Conservation (phyloP, 2,113 vertebrate genomes). For the Tupaia chinensis region DNA sequence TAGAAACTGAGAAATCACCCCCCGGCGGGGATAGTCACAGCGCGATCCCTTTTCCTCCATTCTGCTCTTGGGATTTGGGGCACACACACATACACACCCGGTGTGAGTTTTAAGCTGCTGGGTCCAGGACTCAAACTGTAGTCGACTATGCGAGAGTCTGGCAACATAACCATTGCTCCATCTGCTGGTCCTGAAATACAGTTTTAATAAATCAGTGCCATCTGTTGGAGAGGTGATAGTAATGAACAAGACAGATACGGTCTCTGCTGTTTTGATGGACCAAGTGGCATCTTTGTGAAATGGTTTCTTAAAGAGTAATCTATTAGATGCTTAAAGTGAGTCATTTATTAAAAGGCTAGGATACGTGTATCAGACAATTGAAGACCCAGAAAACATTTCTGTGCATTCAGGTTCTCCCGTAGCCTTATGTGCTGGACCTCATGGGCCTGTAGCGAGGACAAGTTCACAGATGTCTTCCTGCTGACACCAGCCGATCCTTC, state of each 20-base stretch:
- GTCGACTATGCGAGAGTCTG: too few relatives aligned
- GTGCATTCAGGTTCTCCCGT: neutral
- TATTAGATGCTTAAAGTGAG: neutral
- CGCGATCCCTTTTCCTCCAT: too few relatives aligned
- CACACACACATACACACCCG: too few relatives aligned
- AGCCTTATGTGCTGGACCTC: neutral
- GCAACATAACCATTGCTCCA: too few relatives aligned
- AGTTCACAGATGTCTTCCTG: neutral
- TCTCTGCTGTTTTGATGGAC: neutral
- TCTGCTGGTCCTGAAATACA: neutral
- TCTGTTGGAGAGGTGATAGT: neutral
- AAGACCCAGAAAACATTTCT: neutral
- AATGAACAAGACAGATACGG: neutral
- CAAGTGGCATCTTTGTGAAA: neutral
- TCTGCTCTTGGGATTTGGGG: too few relatives aligned
- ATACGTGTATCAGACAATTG: neutral
- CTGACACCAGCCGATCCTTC: neutral
- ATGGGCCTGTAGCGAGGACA: rapidly evolving
- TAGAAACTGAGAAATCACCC: too few relatives aligned
- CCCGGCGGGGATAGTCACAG: too few relatives aligned
- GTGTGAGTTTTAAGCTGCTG: too few relatives aligned
- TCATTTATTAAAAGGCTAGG: neutral
- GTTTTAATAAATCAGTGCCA: neutral
- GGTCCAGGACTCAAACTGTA: too few relatives aligned
- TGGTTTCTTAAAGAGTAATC: neutral